phyloP scores from a whole-genome alignment of 2,113 vertebrate genomes.

The Callospermophilus lateralis region DNA sequence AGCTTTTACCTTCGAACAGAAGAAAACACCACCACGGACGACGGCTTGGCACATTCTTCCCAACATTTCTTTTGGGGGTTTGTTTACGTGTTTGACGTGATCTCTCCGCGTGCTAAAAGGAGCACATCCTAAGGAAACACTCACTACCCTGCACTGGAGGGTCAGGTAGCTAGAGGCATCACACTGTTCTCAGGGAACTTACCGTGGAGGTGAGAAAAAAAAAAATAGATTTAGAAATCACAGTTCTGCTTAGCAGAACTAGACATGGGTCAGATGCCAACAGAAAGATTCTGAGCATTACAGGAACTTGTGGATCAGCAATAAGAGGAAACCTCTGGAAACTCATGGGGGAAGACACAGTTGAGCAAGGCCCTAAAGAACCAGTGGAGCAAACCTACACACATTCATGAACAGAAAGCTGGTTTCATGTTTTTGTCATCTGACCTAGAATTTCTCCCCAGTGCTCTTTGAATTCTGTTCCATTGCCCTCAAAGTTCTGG shows the following conservation, averaged over 20 bases:
- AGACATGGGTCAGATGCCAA: neutral
- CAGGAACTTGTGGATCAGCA: neutral
- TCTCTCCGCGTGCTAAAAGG: constrained; percentile 53
- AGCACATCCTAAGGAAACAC: neutral
- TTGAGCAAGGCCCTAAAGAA: neutral
- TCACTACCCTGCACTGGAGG: neutral
- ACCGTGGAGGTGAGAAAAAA: neutral
- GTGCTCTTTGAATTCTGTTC: neutral
- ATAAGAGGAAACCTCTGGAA: neutral
- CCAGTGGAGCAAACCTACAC: neutral
- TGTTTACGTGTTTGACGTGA: constrained; percentile 64
- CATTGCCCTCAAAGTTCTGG: neutral
- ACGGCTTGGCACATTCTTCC: constrained; percentile 29
- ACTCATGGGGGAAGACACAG: neutral
- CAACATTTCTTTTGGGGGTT: constrained; percentile 26
- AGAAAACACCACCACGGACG: constrained; percentile 47
- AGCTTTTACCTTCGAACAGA: constrained; percentile 76
- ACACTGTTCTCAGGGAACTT: neutral
- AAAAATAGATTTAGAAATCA: constrained; percentile 1
- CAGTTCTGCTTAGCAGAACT: neutral
- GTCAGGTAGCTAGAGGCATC: neutral
- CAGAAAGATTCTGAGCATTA: neutral
- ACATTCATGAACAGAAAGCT: neutral
- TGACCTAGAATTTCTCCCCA: neutral
- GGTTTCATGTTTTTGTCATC: neutral